Base-by-base conservation (phyloP, 2,797 vertebrate species). In the Acrossocheilus fasciatus region DNA sequence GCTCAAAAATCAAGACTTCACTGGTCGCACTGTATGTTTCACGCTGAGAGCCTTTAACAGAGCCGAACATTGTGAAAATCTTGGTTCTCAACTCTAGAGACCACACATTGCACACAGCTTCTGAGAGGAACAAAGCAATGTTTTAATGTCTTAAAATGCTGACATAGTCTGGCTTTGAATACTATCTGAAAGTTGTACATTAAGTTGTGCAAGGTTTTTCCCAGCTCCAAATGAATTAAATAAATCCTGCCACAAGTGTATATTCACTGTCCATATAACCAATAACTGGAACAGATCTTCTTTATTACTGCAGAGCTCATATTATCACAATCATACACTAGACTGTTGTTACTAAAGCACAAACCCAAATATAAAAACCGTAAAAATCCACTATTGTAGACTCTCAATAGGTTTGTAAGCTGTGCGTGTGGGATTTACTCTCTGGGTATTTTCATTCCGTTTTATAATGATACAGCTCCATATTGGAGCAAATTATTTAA, bases 401-500 rank as follows among this genome's bases (percentile, higher is more conserved):
- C 12, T 11, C 50, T 59, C 64, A 69, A 6, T 69, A 52, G 9
- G 54, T 72, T 41, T 17, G 23, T 41, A 69, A 47, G 20, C 15
- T 77, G 30, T 77, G 30, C 43, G 36, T 41, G 17, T 1, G 17
- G 43, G 74, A 78, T 73, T 70, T 80, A 45, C 18, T 80, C 18
- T 59, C 41, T 59, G n/a, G 14, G 26, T 66, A 68, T 68, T 68
- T 73, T 81, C 26, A 20, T 69, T 85, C 36, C 3, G 0, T 84
- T 78, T 78, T 54, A 23, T 85, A 69, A 72, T 45, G 70, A 75
- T 34, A 78, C 34, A 69, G 62, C 34, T 69, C 39, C 36, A 52
- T 76, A 66, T 77, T 84, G 72, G 83, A 76, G 64, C 76, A 81
- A 47, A 80, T 80, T 14, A 81, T 86, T 72, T 79, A 80, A 80